Evolutionary conservation across 2,797 vertebrate genomes (phyloP).

Genomic region (Pangasius krempfi): DNA sequence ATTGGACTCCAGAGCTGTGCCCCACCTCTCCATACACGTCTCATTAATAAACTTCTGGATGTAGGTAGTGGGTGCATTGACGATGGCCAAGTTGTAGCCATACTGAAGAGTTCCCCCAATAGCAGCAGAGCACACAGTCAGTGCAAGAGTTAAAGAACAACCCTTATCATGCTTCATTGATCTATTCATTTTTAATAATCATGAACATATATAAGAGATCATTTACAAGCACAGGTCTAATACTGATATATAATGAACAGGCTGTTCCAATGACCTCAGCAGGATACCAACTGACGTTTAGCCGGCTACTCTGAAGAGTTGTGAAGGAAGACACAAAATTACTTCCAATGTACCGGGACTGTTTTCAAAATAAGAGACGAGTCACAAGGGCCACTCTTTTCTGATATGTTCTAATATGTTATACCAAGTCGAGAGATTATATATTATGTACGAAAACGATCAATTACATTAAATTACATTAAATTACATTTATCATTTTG

Average conservation of each 20-base stretch:
- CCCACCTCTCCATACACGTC: slow-evolving; percentile 79
- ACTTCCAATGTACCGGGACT: background rate
- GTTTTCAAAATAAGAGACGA: slow-evolving; percentile 44
- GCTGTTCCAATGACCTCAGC: background rate
- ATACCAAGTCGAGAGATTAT: background rate
- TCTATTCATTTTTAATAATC: slow-evolving; percentile 6
- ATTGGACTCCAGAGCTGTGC: slow-evolving; percentile 62
- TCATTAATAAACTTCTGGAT: slow-evolving; percentile 87
- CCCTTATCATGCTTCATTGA: slow-evolving; percentile 26
- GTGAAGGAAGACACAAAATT: slow-evolving; percentile 1
- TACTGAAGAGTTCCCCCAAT: slow-evolving; percentile 93
- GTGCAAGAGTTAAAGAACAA: slow-evolving; percentile 68
- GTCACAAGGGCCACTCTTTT: background rate
- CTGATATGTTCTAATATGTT: too few relatives aligned
- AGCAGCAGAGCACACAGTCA: slow-evolving; percentile 84
- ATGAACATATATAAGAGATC: background rate
- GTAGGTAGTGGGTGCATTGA: slow-evolving; percentile 84
- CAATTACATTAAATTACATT: too few relatives aligned
- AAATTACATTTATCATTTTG: background rate
- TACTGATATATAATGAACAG: background rate
- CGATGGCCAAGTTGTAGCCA: slow-evolving; percentile 90
- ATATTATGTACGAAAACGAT: background rate
- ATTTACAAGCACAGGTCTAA: background rate
- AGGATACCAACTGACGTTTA: background rate
- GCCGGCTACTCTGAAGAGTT: background rate